Evolutionary conservation across 2,797 vertebrate species (phyloP).

Genomic region (Limosa lapponica): DNA sequence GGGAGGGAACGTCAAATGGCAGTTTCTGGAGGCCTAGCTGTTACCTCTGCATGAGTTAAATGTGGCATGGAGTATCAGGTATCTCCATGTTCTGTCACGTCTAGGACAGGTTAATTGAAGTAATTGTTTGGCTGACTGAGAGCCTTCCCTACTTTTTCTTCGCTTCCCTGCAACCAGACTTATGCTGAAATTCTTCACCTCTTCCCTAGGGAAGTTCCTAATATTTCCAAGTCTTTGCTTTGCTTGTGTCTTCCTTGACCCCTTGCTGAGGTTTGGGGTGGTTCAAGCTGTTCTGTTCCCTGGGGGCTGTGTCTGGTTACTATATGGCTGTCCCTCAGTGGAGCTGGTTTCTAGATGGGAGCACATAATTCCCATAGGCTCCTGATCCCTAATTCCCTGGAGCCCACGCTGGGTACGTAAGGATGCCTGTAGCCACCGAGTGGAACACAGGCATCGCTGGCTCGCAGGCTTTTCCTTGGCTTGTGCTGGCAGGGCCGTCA

Average conservation of each 20-base stretch:
- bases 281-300: background rate
- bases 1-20: background rate
- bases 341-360: background rate
- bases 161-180: background rate
- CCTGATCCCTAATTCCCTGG: background rate
- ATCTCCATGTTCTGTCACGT: background rate
- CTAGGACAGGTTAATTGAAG: background rate
- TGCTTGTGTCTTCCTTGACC: background rate
- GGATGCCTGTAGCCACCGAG: background rate
- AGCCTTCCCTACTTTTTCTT: background rate
- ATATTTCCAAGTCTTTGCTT: background rate
- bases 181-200: background rate
- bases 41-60: background rate
- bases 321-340: background rate
- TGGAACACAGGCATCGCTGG: background rate
- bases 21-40: background rate
- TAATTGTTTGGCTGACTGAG: background rate
- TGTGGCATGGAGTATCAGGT: background rate
- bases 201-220: background rate
- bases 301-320: background rate
- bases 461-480: background rate
- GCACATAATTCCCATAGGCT: background rate
- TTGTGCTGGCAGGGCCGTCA: background rate
- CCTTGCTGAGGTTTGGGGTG: background rate
- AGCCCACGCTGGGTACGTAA: background rate